phyloP scores from a whole-genome alignment of 2,797 vertebrate species.

The Rhinatrema bivittatum region DNA sequence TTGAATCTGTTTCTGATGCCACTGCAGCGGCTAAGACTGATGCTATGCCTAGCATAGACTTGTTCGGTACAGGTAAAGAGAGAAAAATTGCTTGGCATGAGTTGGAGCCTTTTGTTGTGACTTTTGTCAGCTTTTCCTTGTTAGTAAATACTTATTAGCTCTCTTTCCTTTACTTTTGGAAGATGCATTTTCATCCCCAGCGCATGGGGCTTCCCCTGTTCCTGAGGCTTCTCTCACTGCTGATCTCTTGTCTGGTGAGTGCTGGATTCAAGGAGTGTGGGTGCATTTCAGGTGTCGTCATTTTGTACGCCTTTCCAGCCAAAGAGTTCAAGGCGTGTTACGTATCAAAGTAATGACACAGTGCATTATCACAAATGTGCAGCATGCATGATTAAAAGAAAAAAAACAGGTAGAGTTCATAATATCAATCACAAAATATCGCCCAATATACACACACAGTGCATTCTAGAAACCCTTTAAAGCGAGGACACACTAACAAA shows the following conservation, averaged over 20 bases:
- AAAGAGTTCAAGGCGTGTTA: no score
- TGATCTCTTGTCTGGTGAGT: slow-evolving; percentile 83
- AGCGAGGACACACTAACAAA: no score
- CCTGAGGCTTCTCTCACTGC: slow-evolving; percentile 81
- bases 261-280: slow-evolving; percentile 15
- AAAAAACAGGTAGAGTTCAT: no score
- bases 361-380: no score
- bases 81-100: slow-evolving; percentile 16
- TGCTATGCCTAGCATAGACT: slow-evolving; percentile 95
- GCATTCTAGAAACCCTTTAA: no score
- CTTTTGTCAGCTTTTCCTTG: neutral
- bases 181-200: slow-evolving; percentile 74
- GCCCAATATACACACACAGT: no score
- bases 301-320: no score
- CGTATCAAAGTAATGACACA: no score
- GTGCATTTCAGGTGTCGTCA: neutral
- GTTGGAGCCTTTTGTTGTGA: slow-evolving; percentile 15
- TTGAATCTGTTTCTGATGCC: slow-evolving; percentile 91
- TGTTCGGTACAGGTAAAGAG: slow-evolving; percentile 97
- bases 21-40: slow-evolving; percentile 87
- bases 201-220: slow-evolving; percentile 86
- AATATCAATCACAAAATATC: no score
- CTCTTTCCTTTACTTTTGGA: slow-evolving; percentile 59
- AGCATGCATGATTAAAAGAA: no score
- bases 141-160: slow-evolving; percentile 25